Evolutionary conservation across 2,113 vertebrate genomes (phyloP).

Genomic region (Chaenogobius annularis): DNA sequence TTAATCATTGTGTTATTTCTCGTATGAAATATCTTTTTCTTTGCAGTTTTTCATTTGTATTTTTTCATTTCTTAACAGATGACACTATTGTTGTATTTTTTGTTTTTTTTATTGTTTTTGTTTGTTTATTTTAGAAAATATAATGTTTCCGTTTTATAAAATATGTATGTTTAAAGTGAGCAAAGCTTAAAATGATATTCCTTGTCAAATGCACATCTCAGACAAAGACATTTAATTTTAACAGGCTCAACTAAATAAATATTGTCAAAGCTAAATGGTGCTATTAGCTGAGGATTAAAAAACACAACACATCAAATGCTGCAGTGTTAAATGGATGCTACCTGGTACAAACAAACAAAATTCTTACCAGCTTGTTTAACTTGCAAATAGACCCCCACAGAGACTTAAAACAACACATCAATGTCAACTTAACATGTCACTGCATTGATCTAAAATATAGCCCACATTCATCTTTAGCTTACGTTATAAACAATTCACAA

Average conservation of each 20-base stretch:
- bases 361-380: conserved; percentile 45
- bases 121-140: too few relatives aligned
- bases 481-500: too few relatives aligned
- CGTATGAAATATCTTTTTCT: too few relatives aligned
- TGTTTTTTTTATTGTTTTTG: background rate
- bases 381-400: conserved; percentile 56
- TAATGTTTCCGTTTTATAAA: too few relatives aligned
- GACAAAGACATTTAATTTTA: background rate
- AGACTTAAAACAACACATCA: conserved; percentile 45
- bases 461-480: too few relatives aligned
- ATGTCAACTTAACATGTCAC: background rate
- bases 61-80: background rate
- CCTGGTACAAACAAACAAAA: conserved; percentile 44
- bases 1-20: too few relatives aligned
- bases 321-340: background rate
- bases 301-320: conserved; percentile 37
- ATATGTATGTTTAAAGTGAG: too few relatives aligned
- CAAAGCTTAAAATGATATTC: too few relatives aligned
- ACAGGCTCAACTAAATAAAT: background rate
- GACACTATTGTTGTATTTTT: background rate
- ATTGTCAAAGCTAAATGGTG: background rate
- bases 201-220: background rate
- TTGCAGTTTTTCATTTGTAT: background rate
- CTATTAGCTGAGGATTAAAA: conserved; percentile 27
- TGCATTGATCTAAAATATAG: too few relatives aligned